Conservation (phyloP, 1,140 invertebrate species). For the Ooceraea biroi region DNA sequence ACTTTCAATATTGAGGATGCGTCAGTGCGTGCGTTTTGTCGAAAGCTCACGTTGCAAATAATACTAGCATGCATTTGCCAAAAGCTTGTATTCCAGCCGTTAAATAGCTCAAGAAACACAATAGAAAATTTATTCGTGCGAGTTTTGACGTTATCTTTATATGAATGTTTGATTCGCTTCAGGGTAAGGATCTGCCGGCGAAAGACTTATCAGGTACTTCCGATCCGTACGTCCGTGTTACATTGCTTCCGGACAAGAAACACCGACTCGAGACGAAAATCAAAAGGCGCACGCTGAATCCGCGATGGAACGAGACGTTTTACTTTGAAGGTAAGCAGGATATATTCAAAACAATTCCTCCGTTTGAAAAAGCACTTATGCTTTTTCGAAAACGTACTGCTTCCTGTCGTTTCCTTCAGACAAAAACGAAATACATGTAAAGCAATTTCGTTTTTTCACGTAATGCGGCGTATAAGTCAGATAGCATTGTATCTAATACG, state of each 20-base stretch:
- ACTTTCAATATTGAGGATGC: too few species aligned
- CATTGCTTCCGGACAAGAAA: conserved; percentile 97
- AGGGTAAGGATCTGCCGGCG: conserved; percentile 97
- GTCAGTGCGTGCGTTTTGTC: too few species aligned
- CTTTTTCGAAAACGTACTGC: too few species aligned
- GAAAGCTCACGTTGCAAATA: too few species aligned
- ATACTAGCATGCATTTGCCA: too few species aligned
- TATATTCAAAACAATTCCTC: neutral
- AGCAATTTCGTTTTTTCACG: neutral
- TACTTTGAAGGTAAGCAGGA: conserved; percentile 95
- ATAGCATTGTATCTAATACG: conserved; percentile 13
- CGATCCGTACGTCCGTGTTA: conserved; percentile 96
- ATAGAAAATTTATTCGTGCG: neutral
- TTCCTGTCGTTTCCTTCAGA: too few species aligned
- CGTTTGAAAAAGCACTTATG: neutral
- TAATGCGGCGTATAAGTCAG: neutral
- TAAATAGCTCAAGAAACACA: neutral
- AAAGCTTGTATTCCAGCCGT: too few species aligned
- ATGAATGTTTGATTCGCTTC: conserved; percentile 66
- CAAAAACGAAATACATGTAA: neutral
- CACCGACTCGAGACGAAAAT: conserved; percentile 98
- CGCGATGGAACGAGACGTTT: conserved; percentile 99
- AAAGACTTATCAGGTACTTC: conserved; percentile 98
- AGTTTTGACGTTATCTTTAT: neutral
- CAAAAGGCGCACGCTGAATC: conserved; percentile 97